Base-by-base conservation (phyloP, 1,140 invertebrate genomes). In the Nautilus pompilius region DNA sequence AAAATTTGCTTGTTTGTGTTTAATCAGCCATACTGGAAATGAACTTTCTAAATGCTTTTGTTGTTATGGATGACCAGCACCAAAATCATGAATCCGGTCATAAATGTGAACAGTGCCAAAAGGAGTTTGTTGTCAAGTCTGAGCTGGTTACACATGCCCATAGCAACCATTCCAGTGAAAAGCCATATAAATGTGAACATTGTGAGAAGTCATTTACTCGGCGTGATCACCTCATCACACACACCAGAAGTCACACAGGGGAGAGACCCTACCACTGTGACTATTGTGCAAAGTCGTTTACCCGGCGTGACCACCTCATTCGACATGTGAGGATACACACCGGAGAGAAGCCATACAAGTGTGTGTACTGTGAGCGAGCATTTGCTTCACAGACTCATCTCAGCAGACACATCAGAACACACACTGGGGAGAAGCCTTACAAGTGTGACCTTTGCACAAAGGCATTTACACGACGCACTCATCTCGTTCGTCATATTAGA, bases 221-320 rank as follows among this genome's bases (percentile, higher is more conserved):
- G 24, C 53, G 13, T 4, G n/a, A 33, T 8, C 58, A 65, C 54
- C 56, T 72, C 1, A 58, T 17, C n/a, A 32, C 22, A 91, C 62
- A 87, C 92, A 62, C 93, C 95, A 76, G 92, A 90, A 67, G 80
- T 93, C 57, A 94, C 92, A 1, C 92, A 28, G 53, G 53, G 4
- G 53, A 55, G n/a, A 55, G 32, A 28, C 53, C 53, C n/a, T 55
- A 5, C 28, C 20, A 55, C 20, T 55, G 53, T 28, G 53, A 55
- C 28, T 24, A 29, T 15, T 55, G 53, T 28, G 28, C 26, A 17
- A 55, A 28, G 28, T 55, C 53, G 5, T 55, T 55, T 28, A 57
- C 32, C 3, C 55, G 36, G 4, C n/a, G 15, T 10, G 8, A 6
- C 2, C 17, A 57, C n/a, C 3, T 2, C 22, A 30, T 22, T 13